Evolutionary conservation across 2,888 invertebrate genomes (phyloP).

Genomic region (Hirtodrosophila duncani): DNA sequence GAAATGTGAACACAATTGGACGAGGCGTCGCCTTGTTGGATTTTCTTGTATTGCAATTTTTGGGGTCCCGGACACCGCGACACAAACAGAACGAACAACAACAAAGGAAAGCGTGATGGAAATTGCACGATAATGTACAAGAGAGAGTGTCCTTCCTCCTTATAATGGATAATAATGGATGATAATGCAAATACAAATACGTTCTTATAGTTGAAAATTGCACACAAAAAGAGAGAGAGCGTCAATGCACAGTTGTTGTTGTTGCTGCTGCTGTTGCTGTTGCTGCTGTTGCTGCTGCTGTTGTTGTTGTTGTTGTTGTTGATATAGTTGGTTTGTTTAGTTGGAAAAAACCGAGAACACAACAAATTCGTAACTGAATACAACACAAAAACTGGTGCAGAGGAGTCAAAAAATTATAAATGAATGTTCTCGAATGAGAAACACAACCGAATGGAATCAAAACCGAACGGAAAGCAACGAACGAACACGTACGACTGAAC

Average conservation of each 20-base stretch:
- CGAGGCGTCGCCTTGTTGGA: no score
- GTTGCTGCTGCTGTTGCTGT: slow-evolving; percentile 13
- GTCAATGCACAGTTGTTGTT: slow-evolving; percentile 12
- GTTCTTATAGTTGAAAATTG: no score
- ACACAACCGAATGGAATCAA: slow-evolving; percentile 74
- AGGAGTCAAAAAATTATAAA: slow-evolving; percentile 77
- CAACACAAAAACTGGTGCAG: slow-evolving; percentile 76
- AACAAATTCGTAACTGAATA: slow-evolving; percentile 74
- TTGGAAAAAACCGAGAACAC: slow-evolving; percentile 73
- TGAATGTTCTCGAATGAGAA: slow-evolving; percentile 77
- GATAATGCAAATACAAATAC: no score
- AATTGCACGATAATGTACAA: slow-evolving; percentile 5
- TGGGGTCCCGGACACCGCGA: no score
- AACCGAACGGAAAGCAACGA: slow-evolving; percentile 78
- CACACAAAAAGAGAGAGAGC: no score
- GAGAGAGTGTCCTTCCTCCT: no score
- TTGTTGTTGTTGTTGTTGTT: slow-evolving; percentile 17
- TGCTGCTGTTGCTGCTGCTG: slow-evolving; percentile 18
- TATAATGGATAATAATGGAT: no score
- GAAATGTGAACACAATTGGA: no score
- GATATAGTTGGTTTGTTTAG: slow-evolving; percentile 22
- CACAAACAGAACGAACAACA: no score
- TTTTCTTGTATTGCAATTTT: no score
- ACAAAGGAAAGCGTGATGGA: no score
- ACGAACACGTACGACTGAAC: slow-evolving; percentile 76